A percentile compares a stretch with the other conserved stretches of the same genome.
These are phyloP conservation scores for Potamilus streckersoni DNA, from an alignment of 1,140 invertebrate genomes.

Conservation along the genomic window DNA sequence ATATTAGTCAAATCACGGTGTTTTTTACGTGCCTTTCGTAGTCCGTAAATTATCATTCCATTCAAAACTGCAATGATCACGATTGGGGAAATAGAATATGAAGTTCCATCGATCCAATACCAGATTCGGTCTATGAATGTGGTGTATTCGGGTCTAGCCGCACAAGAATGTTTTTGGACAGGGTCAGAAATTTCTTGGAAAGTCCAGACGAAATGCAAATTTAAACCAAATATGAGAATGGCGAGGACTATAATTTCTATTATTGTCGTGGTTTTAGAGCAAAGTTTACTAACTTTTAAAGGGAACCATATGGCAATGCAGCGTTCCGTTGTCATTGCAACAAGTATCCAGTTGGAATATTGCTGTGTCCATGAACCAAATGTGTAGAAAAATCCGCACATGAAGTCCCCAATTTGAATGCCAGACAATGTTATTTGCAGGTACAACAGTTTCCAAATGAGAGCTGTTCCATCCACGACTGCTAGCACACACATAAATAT, in stretches of 20 bases:
- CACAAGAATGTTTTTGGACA: slow-evolving; percentile 19
- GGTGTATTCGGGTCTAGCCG: slow-evolving; percentile 12
- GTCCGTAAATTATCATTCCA: slow-evolving; percentile 44
- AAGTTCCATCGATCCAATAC: slow-evolving; percentile 49
- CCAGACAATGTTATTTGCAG: slow-evolving; percentile 33
- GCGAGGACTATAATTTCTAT: slow-evolving; percentile 31
- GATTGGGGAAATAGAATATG: slow-evolving; percentile 46
- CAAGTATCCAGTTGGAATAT: slow-evolving; percentile 57
- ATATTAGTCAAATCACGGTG: slow-evolving; percentile 36
- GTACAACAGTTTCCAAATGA: slow-evolving; percentile 42
- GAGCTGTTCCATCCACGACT: slow-evolving; percentile 36
- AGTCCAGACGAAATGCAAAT: slow-evolving; percentile 37
- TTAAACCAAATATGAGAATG: slow-evolving; percentile 30
- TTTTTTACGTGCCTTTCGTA: slow-evolving; percentile 33
- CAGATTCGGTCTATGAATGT: slow-evolving; percentile 33
- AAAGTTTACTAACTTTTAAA: slow-evolving; percentile 44
- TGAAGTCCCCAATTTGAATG: slow-evolving; percentile 29
- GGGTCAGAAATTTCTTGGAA: slow-evolving; percentile 19
- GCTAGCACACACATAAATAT: slow-evolving; percentile 49
- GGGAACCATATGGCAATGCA: slow-evolving; percentile 59
- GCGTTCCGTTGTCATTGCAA: slow-evolving; percentile 55
- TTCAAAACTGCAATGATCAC: slow-evolving; percentile 41
- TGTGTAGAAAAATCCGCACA: slow-evolving; percentile 44
- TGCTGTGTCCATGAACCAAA: slow-evolving; percentile 43
- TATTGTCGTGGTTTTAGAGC: slow-evolving; percentile 23